These are phyloP conservation scores for Phymorhynchus buccinoides DNA, from an alignment of 1,140 invertebrate genomes.

Conservation along the genomic window DNA sequence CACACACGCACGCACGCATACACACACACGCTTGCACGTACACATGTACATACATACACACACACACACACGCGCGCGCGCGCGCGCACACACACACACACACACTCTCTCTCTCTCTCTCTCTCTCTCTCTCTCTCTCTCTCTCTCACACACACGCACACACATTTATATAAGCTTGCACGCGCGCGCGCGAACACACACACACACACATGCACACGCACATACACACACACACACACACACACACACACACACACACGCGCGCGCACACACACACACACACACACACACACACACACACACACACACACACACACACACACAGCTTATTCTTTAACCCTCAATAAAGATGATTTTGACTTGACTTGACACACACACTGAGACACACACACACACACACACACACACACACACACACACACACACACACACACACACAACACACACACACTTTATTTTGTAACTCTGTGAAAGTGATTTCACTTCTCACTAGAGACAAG, in stretches of 20 bases:
- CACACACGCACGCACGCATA: background rate
- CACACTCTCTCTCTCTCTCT: background rate
- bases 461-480: no score
- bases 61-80: background rate
- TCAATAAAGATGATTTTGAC: no score
- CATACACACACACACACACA: background rate
- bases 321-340: no score
- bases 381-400: no score
- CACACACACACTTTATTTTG: no score
- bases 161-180: background rate
- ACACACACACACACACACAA: no score
- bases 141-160: background rate
- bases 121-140: background rate
- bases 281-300: slow-evolving; percentile 5
- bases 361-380: no score
- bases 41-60: background rate
- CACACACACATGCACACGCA: background rate
- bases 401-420: no score
- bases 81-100: background rate
- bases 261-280: background rate
- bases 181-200: background rate
- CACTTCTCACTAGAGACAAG: no score
- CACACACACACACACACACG: background rate
- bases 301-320: slow-evolving; percentile 10
- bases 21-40: background rate